Conservation (phyloP, 64 coral and sea anemone genomes). For the Stichodactyla helianthus region DNA sequence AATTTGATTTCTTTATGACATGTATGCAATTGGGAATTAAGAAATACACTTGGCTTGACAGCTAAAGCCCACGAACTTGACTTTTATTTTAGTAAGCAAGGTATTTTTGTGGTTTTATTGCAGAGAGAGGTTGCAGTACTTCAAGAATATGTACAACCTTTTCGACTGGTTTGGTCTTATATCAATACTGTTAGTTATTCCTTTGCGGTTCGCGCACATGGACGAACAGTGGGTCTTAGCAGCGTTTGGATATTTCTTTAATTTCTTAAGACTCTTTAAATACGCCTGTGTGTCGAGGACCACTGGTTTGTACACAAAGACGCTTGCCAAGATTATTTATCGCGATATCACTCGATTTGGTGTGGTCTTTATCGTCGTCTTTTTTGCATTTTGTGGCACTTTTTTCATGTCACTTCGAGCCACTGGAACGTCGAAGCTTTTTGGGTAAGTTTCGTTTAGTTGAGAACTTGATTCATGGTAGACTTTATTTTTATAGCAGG, state of each 20-base stretch:
- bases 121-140: slow-evolving; percentile 61
- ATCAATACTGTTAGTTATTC: slow-evolving; percentile 48
- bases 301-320: slow-evolving; percentile 83
- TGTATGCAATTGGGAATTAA: no score
- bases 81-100: no score
- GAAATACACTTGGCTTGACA: no score
- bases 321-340: slow-evolving; percentile 83
- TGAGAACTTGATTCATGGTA: neutral
- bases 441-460: slow-evolving; percentile 15
- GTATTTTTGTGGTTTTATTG: neutral
- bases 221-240: slow-evolving; percentile 67
- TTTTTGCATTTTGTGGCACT: slow-evolving; percentile 76
- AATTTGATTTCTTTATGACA: no score
- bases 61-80: no score
- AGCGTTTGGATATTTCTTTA: slow-evolving; percentile 68
- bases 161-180: slow-evolving; percentile 73
- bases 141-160: slow-evolving; percentile 57
- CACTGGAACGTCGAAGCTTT: slow-evolving; percentile 21
- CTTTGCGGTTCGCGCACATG: slow-evolving; percentile 39
- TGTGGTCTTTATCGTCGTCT: slow-evolving; percentile 69
- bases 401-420: slow-evolving; percentile 68
- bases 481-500: neutral
- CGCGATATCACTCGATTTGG: slow-evolving; percentile 68
- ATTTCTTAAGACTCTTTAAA: slow-evolving; percentile 66
- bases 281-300: slow-evolving; percentile 68